A percentile compares a stretch with the other conserved stretches of the same genome.
phyloP scores from a whole-genome alignment of 2,113 vertebrate genomes.

The Tetrax tetrax region DNA sequence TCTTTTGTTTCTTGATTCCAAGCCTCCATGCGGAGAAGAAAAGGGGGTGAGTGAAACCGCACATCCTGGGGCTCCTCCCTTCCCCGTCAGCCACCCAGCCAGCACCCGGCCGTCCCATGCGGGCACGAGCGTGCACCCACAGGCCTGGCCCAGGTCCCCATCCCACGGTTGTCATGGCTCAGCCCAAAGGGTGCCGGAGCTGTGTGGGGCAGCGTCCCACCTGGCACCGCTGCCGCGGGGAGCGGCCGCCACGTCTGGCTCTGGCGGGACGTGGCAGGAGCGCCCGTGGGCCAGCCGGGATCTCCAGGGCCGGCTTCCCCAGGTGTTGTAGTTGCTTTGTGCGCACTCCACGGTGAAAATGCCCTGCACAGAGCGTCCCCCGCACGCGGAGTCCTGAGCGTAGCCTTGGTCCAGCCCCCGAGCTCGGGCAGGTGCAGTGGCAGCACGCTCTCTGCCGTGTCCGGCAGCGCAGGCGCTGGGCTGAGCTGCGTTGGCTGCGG shows the following conservation, averaged over 20 bases:
- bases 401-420: neutral
- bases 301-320: neutral
- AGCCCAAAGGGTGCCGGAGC: neutral
- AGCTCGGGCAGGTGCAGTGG: neutral
- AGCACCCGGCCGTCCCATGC: neutral
- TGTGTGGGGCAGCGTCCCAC: neutral
- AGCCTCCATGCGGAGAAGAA: constrained; percentile 97
- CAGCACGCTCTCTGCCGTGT: fast-evolving
- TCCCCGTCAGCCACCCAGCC: neutral
- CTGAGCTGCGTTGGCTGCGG: neutral
- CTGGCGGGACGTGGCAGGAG: neutral
- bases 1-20: constrained; percentile 82
- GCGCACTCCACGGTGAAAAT: neutral
- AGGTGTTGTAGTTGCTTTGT: fast-evolving
- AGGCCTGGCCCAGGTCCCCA: neutral
- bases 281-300: fast-evolving
- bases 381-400: fast-evolving
- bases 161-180: neutral
- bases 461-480: neutral
- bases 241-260: neutral
- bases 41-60: constrained; percentile 90
- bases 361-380: fast-evolving
- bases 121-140: neutral
- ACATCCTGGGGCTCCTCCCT: neutral
- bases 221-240: fast-evolving